Base-by-base conservation (phyloP, 2,888 invertebrate genomes). In the Campoplex nolae region DNA sequence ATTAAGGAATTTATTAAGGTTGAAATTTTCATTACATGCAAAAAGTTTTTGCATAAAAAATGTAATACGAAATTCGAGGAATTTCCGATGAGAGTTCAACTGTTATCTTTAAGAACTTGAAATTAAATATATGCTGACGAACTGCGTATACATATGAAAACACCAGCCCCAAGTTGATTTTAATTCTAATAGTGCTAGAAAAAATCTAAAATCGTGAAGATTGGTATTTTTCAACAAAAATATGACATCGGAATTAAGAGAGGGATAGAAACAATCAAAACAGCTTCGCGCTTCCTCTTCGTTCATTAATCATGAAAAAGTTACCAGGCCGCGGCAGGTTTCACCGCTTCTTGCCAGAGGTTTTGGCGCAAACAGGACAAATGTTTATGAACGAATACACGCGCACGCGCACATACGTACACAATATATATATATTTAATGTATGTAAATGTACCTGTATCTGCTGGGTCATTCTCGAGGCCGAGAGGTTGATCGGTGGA, bases 281-380 rank as follows among this genome's bases (percentile, higher is more conserved):
- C 68, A 48, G 68, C 71, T 62, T 68, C 84, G 81, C 84, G 81
- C 88, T 83, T 89, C 86, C 86, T 86, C 76, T 82, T 85, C 79
- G 51, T 82, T 68, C 77, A 83, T 88, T 84, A 81, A 81, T 85
- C 35, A 16, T 16, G 74, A 23, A 35, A 62, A 70, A 62, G 68
- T 56, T 68, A 18, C 28, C 62, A 38, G 73, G 35, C 62, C 71
- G 16, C 28, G 42, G 68, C 75, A 74, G 84, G 42, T 68, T 51
- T 74, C 62, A 11, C 58, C 54, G 62, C 54, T 71, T 70, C 65
- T 85, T 70, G 85, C 85, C 73, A 54, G 51, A 48, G 62, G 68
- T 51, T 58, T 67, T 71, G 67, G 18, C 23, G 32, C 45, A 38
- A 68, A 38, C 76, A 75, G 67, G 74, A 76, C 68, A 45, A 68